Base-by-base conservation (phyloP, 1,140 invertebrate genomes). In the Ostrea denselamellosa region DNA sequence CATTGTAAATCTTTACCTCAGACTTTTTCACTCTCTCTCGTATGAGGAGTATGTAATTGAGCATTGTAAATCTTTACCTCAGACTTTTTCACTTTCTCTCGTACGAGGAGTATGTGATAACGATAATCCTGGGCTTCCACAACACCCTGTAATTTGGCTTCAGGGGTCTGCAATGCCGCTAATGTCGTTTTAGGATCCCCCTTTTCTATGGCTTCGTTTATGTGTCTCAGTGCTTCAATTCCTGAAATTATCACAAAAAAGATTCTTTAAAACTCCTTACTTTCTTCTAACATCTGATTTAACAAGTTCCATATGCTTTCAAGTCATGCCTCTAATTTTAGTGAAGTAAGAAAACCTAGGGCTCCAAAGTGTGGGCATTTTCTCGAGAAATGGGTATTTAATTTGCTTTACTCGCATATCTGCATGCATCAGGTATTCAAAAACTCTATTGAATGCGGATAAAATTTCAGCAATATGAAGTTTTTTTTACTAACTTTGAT, bases 71-170 rank as follows among this genome's bases (percentile, higher is more conserved):
- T 0, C 14, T 17, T 53, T 88, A 94, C 91, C 90, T 93, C 89
- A 90, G 95, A 93, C 87, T 94, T 96, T 92, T 89, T 89, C 65
- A 95, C 95, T 91, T 96, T 96, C 90, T 96, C 88, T 44, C 90
- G 89, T 28, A 91, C 96, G 62, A 97, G 94, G 65, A 96, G 94
- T 88, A 96, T 95, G 88, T 97, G 95, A 92, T 97, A 97, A 5
- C 97, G 94, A 54, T 95, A 94, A 3, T 95, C 95, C 92, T 97
- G 96, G 53, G 95, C 94, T 22, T 95, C 94, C 34, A 95, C 95
- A 53, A 96, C 93, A 85, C 95, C 94, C 19, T 95, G 89, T 14
- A 96, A 92, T 89, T 96, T 96, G 0, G 96, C 94, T 77, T 95
- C 94, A n/a, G 96, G 95, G 92, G 95, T 95, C 90, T 93, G 90